Evolutionary conservation across 2,797 vertebrate species (phyloP), one percentile per base, ranked within the genome.

Genomic region (Arctocebus calabarensis): DNA sequence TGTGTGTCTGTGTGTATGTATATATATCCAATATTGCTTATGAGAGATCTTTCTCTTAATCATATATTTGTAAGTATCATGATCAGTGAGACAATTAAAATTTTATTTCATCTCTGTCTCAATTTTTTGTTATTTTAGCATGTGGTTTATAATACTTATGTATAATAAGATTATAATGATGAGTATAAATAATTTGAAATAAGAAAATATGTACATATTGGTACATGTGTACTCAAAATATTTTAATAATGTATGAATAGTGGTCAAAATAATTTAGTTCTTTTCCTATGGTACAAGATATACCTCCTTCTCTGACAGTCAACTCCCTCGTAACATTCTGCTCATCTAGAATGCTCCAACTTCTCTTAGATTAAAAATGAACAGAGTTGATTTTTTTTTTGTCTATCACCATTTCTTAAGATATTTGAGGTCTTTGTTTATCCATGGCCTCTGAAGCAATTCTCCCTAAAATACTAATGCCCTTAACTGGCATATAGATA

Each of bases 221-320:
- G 1, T 10, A 20, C 37, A 3, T 43, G 17, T 81, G 10, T 77
- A 12, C n/a, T 84, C 14, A 90, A 61, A 95, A 45, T 79, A 52
- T 77, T 87, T 95, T 89, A 79, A 22, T 90, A 22, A 71, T 66
- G n/a, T 25, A 45, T 78, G 55, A 40, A n/a, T 11, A 32, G 48
- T 62, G 22, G 68, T 62, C 5, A 84, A 83, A 89, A 45, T 11
- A 77, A 61, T 66, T 45, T 59, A 45, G 27, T 91, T 87, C 7
- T 66, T 92, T 90, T 62, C 77, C 85, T 92, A 48, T 89, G 66
- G 29, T 19, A 94, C 23, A 75, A 82, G 16, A 74, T 45, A 32
- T 57, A 6, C 11, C 64, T 70, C 17, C 88, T 90, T 61, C 13
- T 11, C 20, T 13, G 55, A 59, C 6, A 82, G 29, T 71, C 32